Evolutionary conservation across 2,888 invertebrate species (phyloP), one percentile per base, ranked within the genome.

Genomic region (Eristalis pertinax): DNA sequence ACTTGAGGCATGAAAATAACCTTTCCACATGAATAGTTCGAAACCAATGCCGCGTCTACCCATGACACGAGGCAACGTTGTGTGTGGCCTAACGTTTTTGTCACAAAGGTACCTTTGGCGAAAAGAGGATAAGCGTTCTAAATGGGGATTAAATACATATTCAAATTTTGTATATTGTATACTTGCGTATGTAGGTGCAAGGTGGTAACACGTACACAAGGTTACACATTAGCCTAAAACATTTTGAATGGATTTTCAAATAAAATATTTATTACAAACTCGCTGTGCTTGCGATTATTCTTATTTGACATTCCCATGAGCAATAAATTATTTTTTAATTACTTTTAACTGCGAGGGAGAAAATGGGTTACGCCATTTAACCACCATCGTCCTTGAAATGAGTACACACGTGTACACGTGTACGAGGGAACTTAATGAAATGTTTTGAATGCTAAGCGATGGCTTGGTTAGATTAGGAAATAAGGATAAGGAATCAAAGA

Each of bases 1-100:
- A 81, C 81, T 81, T 76, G 43, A 76, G 75, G 75, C 75, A 81
- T 81, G 81, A 76, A 81, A 81, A 81, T 81, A 81, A 81, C 58
- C 74, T 81, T 76, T 81, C 70, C 75, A 65, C 81, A 75, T 75
- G 81, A 60, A 69, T 75, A 65, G 75, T 65, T 81, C n/a, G 58
- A 13, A 65, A 64, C 35, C 35, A 75, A 43, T 35, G 70, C 41
- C 58, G 58, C 41, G 19, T 76, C 68, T 75, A 5, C 35, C 63
- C 67, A 65, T 69, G 58, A 35, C 32, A 60, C 60, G 75, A 70
- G 60, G 60, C 35, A 41, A 19, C 24, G 58, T 43, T 75, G 65
- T 70, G 58, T 81, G 29, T 70, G 41, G 41, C 64, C 63, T 60
- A 75, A 65, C 58, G 19, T 58, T 69, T 81, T n/a, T 58, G 56